A percentile compares a stretch with the other conserved stretches of the same genome.
phyloP scores from a whole-genome alignment of 1,140 invertebrate species.

The Elymnias hypermnestra region DNA sequence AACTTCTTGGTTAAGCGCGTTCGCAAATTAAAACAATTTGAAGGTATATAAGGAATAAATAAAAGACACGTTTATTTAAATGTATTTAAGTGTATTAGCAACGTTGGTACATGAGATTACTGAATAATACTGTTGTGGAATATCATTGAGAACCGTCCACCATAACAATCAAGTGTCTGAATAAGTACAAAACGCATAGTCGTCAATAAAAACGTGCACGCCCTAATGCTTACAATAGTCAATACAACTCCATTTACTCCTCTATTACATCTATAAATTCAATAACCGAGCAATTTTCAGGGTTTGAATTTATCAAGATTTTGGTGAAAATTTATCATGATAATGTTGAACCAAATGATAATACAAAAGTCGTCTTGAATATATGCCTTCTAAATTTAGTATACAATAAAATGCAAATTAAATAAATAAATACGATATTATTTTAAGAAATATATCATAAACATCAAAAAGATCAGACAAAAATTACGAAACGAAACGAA shows the following conservation, averaged over 20 bases:
- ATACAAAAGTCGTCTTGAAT: no score
- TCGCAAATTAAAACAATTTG: no score
- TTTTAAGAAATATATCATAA: no score
- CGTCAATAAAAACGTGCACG: constrained; percentile 61
- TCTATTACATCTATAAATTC: constrained; percentile 72
- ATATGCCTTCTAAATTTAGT: no score
- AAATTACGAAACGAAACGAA: no score
- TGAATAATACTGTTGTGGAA: constrained; percentile 71
- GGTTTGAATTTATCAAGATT: neutral
- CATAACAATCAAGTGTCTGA: constrained; percentile 52
- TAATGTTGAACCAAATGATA: no score
- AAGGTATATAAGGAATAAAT: no score
- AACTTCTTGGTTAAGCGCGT: no score
- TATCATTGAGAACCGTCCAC: constrained; percentile 35
- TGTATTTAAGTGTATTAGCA: constrained; percentile 75
- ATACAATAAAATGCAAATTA: no score
- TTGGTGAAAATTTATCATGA: no score
- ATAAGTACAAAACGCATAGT: constrained; percentile 61
- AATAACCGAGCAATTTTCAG: constrained; percentile 57
- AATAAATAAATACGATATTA: no score
- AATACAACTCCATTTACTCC: constrained; percentile 52
- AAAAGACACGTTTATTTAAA: constrained; percentile 64
- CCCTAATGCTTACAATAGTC: constrained; percentile 55
- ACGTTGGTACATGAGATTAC: constrained; percentile 74
- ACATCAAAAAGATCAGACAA: no score